These are phyloP conservation scores for Mayetiola destructor DNA, from an alignment of 2,888 invertebrate species.

Conservation along the genomic window DNA sequence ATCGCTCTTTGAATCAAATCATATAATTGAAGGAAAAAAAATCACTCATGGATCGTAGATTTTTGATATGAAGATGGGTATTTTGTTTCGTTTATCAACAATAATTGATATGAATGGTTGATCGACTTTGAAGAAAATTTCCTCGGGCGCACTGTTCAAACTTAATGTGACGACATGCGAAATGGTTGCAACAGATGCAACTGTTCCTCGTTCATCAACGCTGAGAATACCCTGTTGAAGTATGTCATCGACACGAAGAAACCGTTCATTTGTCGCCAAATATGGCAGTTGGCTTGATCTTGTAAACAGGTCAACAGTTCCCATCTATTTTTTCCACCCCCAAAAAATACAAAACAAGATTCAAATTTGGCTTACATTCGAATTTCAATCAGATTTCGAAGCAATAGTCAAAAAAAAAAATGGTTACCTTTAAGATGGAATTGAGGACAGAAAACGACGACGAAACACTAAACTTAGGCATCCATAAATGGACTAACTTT, in stretches of 20 bases:
- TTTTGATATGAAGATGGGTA: slow-evolving; percentile 39
- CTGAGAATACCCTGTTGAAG: slow-evolving; percentile 39
- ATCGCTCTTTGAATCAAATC: too few species aligned
- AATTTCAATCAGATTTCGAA: not conserved
- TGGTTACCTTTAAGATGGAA: slow-evolving; percentile 21
- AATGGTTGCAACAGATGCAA: slow-evolving; percentile 37
- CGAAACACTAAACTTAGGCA: slow-evolving; percentile 22
- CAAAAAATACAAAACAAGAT: not conserved
- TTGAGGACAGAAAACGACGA: slow-evolving; percentile 19
- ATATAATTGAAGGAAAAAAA: too few species aligned
- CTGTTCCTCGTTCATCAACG: slow-evolving; percentile 40
- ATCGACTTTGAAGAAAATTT: slow-evolving; percentile 33
- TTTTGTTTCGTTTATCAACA: slow-evolving; percentile 35
- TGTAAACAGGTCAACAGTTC: slow-evolving; percentile 35
- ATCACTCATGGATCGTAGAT: slow-evolving; percentile 34
- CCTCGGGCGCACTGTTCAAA: slow-evolving; percentile 29
- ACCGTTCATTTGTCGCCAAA: slow-evolving; percentile 11
- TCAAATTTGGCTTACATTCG: not conserved
- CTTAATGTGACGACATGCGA: slow-evolving; percentile 38
- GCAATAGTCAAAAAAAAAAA: not conserved
- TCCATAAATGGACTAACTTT: slow-evolving; percentile 17
- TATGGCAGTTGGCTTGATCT: slow-evolving; percentile 32
- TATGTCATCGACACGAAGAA: slow-evolving; percentile 33
- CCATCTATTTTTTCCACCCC: too few species aligned
- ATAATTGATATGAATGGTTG: slow-evolving; percentile 40